phyloP scores from a whole-genome alignment of 92 coral and sea anemone genomes.

The Epizoanthus ramosus region DNA sequence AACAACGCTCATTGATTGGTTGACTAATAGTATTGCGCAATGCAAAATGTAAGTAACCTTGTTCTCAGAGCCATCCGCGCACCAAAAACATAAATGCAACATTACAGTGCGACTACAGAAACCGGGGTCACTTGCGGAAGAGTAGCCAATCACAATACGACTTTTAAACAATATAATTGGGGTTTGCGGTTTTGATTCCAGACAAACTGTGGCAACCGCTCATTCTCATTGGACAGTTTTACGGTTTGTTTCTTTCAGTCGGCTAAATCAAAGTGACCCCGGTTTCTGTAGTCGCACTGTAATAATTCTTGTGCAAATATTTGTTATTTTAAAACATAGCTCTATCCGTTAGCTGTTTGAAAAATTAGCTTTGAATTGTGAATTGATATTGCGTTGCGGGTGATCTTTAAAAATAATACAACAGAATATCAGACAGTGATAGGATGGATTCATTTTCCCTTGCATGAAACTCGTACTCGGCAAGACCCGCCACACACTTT shows the following conservation, averaged over 20 bases:
- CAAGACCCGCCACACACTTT: too few relatives aligned
- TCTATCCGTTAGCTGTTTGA: neutral
- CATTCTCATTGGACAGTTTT: too few relatives aligned
- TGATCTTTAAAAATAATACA: neutral
- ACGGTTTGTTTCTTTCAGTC: too few relatives aligned
- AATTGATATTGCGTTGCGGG: neutral
- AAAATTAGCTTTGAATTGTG: neutral
- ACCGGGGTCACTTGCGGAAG: too few relatives aligned
- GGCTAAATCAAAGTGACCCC: too few relatives aligned
- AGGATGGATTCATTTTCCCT: neutral
- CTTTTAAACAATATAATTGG: too few relatives aligned
- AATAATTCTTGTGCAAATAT: neutral
- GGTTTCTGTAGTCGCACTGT: too few relatives aligned
- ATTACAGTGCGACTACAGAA: too few relatives aligned
- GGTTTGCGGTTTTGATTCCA: too few relatives aligned
- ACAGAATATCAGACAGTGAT: neutral
- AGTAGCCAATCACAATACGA: too few relatives aligned
- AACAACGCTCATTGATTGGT: neutral
- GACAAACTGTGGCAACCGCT: too few relatives aligned
- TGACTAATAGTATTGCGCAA: slow-evolving; percentile 12
- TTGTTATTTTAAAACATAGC: neutral
- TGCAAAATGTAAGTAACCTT: neutral
- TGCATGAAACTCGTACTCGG: neutral
- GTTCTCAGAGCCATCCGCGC: neutral
- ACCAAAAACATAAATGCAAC: too few relatives aligned